Conservation (phyloP, 1,140 invertebrate genomes). For the Spodoptera litura region DNA sequence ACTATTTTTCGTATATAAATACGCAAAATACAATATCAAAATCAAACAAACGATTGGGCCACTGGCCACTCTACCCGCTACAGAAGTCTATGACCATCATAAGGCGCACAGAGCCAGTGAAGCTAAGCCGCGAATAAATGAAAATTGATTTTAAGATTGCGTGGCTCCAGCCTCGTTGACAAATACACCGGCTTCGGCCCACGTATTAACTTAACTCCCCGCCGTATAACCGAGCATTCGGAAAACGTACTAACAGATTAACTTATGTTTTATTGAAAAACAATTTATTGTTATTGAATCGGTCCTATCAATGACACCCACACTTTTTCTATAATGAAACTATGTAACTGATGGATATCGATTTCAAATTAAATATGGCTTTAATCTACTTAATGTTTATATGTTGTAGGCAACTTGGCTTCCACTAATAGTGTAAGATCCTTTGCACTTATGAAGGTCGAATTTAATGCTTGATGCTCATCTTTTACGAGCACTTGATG, state of each 20-base stretch:
- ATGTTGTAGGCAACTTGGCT: no score
- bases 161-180: conserved; percentile 71
- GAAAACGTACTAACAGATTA: conserved; percentile 39
- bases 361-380: not conserved
- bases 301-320: not conserved
- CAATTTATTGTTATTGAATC: conserved; percentile 6
- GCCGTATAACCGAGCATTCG: conserved; percentile 38
- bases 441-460: no score
- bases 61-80: conserved; percentile 46
- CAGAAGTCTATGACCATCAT: conserved; percentile 46
- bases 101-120: conserved; percentile 66
- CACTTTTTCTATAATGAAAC: not conserved
- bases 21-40: not conserved
- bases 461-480: no score
- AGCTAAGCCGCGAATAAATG: conserved; percentile 85
- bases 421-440: no score
- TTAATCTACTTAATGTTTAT: no score
- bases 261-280: conserved; percentile 31
- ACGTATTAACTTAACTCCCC: conserved; percentile 55
- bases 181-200: conserved; percentile 75
- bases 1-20: no score
- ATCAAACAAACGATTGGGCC: not conserved
- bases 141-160: conserved; percentile 86
- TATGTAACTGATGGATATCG: conserved; percentile 2
- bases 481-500: no score